Evolutionary conservation across 2,113 vertebrate genomes (phyloP), one percentile per base, ranked within the genome.

Genomic region (Isichthys henryi): DNA sequence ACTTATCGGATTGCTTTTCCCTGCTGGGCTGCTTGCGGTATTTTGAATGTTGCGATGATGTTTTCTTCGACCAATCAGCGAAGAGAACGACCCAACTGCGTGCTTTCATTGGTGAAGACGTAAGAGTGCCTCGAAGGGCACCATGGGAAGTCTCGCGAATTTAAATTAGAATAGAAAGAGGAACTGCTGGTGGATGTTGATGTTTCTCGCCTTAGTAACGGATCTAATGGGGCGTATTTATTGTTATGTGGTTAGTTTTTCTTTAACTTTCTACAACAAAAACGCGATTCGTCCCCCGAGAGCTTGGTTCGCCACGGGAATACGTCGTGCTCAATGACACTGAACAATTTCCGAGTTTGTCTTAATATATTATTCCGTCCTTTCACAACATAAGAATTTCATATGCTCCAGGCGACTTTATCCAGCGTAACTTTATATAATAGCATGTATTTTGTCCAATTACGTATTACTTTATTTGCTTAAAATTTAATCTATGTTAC

Each of bases 41-140:
- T 50, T 89, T 89, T 89, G 88, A 89, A 89, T 89, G 53, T 84
- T 45, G 88, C 88, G 11, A 89, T 0, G 56, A 23, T 45, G 39
- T 8, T 21, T 43, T 31, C 15, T 46, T 3, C 4, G 83, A 43
- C 88, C 88, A 89, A 89, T 89, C 77, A 83, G 31, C 11, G 35
- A 7, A 46, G 50, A 45, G 23, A 3, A 89, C 11, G 23, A 23
- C 3, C 2, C 27, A 62, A 43, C 5, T 21, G 35, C 52, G 1
- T 23, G 19, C 21, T 89, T 27, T 84, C 1, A 89, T 89, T 84
- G 88, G 88, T 46, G 21, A 10, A 85, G 58, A 85, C 35, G 31
- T 23, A 23, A 8, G 7, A 11, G 2, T 17, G 43, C n/a, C 21
- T 21, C 11, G 50, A 46, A 52, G 56, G 50, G 88, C 50, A 89